Evolutionary conservation across 2,113 vertebrate genomes (phyloP).

Genomic region (Probosciger aterrimus): DNA sequence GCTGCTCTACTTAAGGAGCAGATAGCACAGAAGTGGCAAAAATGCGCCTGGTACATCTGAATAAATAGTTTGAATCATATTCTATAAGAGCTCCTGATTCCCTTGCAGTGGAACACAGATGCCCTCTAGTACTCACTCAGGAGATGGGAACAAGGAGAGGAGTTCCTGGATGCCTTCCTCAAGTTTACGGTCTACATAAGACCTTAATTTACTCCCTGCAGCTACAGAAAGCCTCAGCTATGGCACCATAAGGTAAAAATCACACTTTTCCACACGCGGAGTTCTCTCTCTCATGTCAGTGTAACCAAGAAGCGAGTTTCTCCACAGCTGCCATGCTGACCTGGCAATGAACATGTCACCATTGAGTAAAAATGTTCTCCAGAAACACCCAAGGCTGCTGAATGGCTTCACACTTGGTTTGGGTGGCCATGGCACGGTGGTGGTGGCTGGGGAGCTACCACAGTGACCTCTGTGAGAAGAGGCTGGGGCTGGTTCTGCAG

Average conservation of each 20-base stretch:
- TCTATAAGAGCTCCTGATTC: not conserved
- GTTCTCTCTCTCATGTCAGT: too few species aligned
- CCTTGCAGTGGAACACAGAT: not conserved
- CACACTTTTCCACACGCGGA: not conserved
- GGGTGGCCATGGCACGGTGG: not conserved
- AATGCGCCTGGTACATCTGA: not conserved
- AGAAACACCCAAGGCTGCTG: not conserved
- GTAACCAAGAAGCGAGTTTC: rapidly evolving
- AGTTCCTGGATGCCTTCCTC: not conserved
- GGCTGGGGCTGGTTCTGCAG: not conserved
- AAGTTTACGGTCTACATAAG: not conserved
- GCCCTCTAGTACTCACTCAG: not conserved
- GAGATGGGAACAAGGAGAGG: not conserved
- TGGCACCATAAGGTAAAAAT: not conserved
- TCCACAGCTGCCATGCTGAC: rapidly evolving
- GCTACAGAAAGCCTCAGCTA: not conserved
- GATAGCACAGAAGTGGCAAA: not conserved
- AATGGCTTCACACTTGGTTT: not conserved
- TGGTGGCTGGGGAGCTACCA: not conserved
- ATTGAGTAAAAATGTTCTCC: not conserved
- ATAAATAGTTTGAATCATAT: not conserved
- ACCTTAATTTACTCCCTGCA: not conserved
- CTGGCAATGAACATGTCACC: rapidly evolving
- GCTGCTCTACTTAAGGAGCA: not conserved
- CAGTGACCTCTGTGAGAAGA: not conserved